These are phyloP conservation scores for Malurus leucopterus DNA, from an alignment of 2,797 vertebrate genomes.

Conservation along the genomic window DNA sequence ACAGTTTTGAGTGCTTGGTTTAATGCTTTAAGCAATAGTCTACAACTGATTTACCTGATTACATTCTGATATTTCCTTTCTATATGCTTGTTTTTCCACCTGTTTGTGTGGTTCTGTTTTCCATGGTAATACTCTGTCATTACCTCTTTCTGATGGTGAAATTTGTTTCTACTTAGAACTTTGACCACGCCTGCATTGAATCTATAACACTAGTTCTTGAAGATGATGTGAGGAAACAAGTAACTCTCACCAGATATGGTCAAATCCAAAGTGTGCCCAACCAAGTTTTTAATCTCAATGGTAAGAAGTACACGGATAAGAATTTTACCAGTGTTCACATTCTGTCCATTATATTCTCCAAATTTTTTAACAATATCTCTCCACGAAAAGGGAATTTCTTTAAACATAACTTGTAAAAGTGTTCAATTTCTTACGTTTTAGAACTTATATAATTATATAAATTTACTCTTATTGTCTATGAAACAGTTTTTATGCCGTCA, in stretches of 20 bases:
- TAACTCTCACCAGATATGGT: slow-evolving; percentile 88
- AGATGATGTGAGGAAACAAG: slow-evolving; percentile 88
- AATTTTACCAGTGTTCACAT: background rate
- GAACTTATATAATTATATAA: background rate
- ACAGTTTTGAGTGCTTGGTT: background rate
- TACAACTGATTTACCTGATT: background rate
- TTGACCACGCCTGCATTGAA: slow-evolving; percentile 91
- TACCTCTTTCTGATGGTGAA: background rate
- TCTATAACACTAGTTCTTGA: slow-evolving; percentile 90
- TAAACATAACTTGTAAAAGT: background rate
- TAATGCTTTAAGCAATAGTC: background rate
- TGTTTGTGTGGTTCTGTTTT: background rate
- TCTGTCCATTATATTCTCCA: background rate
- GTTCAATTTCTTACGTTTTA: background rate
- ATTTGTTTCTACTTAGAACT: slow-evolving; percentile 65
- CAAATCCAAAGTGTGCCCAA: slow-evolving; percentile 85
- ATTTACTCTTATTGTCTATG: background rate
- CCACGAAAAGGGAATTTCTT: background rate
- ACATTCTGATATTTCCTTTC: background rate
- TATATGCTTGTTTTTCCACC: fast-evolving
- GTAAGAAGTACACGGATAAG: slow-evolving; percentile 69
- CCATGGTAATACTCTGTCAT: background rate
- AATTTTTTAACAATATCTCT: background rate
- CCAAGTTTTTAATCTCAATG: slow-evolving; percentile 80
- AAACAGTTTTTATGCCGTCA: background rate